These are phyloP conservation scores for Upupa epops DNA, from an alignment of 2,113 vertebrate genomes.

Conservation along the genomic window DNA sequence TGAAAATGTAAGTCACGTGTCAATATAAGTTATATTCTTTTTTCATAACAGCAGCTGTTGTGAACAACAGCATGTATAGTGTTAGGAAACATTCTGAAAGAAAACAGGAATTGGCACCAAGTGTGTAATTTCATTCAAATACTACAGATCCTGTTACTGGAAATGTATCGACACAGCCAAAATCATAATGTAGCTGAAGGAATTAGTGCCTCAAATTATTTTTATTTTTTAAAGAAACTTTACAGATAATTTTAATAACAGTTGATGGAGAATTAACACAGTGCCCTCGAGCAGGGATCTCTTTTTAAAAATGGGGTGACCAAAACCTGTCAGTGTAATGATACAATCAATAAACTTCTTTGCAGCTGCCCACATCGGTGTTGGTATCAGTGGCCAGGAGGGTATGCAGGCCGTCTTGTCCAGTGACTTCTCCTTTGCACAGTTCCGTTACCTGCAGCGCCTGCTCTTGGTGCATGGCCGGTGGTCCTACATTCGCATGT, in stretches of 20 bases:
- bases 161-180: not conserved
- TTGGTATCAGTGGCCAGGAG: constrained; percentile 92
- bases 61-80: not conserved
- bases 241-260: not conserved
- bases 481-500: constrained; percentile 97
- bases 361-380: constrained; percentile 92
- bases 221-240: not conserved
- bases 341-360: not conserved
- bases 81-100: not conserved
- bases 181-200: not conserved
- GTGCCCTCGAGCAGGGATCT: not conserved
- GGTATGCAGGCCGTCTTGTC: constrained; percentile 93
- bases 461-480: constrained; percentile 93
- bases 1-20: not conserved
- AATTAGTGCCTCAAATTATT: not conserved
- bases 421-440: constrained; percentile 90
- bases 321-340: not conserved
- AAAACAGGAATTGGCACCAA: not conserved
- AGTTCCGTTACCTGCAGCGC: constrained; percentile 93
- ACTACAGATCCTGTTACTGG: not conserved
- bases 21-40: not conserved
- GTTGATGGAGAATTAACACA: not conserved
- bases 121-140: not conserved
- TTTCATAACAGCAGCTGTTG: not conserved
- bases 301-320: not conserved